Evolutionary conservation across 2,797 vertebrate species (phyloP), one percentile per base, ranked within the genome.

Genomic region (Fistularia tabacaria): DNA sequence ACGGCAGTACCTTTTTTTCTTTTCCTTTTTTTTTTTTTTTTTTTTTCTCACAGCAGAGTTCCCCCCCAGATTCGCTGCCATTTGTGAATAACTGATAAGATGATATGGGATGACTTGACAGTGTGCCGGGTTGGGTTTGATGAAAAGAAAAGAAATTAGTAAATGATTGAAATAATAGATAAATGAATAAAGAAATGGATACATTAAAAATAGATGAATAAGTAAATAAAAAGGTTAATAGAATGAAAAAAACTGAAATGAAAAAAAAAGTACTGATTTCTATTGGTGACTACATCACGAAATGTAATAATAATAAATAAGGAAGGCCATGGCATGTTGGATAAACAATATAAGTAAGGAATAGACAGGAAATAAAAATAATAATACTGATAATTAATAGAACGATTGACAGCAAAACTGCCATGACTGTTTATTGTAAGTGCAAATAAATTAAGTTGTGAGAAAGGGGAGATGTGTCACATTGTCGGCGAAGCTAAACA

Each of bases 31-130:
- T 72, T 56, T 62, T 51, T 12, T 37, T 36, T 53, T 58, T 57
- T 76, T 73, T 80, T 57, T 69, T 60, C 56, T 79, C 74, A 48
- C 79, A 75, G 77, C 64, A 7, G 67, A 77, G 64, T 61, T 64
- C 71, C 63, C 61, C 59, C 75, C 74, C 77, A 74, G 67, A 75
- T 73, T 64, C 64, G 58, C 62, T 77, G 63, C 68, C 69, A 76
- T 82, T 84, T 83, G 71, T 76, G 69, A 81, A 80, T 77, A 71
- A 82, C 71, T 66, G 80, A 87, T 79, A 81, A 80, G 74, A 61
- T 60, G 50, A 72, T 63, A 66, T 73, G 76, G 69, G 52, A 51
- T 56, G 57, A 53, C 51, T 66, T 58, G 64, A 67, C 59, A 48
- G 38, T 44, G 51, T 8, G 36, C 49, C 14, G 62, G 67, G 25